A percentile compares a stretch with the other conserved stretches of the same genome.
Evolutionary conservation across 2,888 invertebrate genomes (phyloP).

Genomic region (Seira sanloemensis): DNA sequence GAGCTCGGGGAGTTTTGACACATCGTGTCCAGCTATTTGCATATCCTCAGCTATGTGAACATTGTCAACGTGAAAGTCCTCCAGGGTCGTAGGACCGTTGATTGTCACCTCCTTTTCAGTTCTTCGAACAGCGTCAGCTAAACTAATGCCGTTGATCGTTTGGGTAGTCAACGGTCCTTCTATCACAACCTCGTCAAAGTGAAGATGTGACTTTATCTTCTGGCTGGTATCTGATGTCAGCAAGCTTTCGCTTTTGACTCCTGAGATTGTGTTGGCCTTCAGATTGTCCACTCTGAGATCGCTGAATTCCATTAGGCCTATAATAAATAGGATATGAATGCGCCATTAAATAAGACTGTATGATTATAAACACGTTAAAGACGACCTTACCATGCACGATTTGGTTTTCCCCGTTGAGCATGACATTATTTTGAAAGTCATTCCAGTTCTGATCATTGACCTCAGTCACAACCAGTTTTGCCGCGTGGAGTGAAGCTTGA

Average conservation of each 20-base stretch:
- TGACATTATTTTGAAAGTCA: constrained; percentile 48
- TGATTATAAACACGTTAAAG: no score
- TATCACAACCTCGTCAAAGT: constrained; percentile 12
- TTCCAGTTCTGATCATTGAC: constrained; percentile 62
- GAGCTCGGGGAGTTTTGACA: constrained; percentile 45
- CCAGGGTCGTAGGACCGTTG: constrained; percentile 53
- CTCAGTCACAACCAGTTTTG: constrained; percentile 9
- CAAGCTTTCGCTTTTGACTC: constrained; percentile 45
- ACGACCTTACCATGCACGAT: constrained; percentile 64
- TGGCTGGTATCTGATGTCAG: constrained; percentile 32
- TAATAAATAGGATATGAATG: constrained; percentile 3
- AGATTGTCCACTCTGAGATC: constrained; percentile 39
- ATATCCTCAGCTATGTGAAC: constrained; percentile 37
- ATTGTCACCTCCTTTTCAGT: constrained; percentile 41
- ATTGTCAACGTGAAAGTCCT: constrained; percentile 46
- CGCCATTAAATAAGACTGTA: no score
- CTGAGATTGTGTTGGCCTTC: constrained; percentile 42
- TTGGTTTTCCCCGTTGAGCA: constrained; percentile 61
- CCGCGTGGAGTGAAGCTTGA: constrained; percentile 17
- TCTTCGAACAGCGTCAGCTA: constrained; percentile 43
- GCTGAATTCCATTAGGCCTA: constrained; percentile 36
- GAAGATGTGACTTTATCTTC: constrained; percentile 33
- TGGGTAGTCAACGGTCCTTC: constrained; percentile 13
- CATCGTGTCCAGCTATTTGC: constrained; percentile 50
- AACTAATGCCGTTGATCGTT: constrained; percentile 29